Conservation (phyloP, 1,140 invertebrate species). For the Bombus pascuorum region DNA sequence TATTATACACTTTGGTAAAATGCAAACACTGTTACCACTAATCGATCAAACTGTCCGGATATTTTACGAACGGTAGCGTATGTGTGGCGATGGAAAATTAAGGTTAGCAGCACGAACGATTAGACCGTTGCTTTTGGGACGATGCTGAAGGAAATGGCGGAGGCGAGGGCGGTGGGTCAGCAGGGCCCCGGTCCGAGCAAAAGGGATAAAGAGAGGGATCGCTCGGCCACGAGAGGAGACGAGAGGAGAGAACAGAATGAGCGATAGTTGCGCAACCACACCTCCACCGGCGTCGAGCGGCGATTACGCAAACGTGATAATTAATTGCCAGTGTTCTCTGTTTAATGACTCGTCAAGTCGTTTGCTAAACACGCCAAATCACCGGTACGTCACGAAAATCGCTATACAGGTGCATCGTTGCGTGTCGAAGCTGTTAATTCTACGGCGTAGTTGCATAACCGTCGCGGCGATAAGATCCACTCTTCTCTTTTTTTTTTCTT, state of each 20-base stretch:
- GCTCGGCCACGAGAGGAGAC: constrained; percentile 18
- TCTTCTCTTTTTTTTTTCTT: neutral
- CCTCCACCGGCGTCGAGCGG: constrained; percentile 64
- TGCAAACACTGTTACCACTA: neutral
- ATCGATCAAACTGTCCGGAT: neutral
- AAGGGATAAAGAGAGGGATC: constrained; percentile 14
- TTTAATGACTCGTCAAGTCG: constrained; percentile 77
- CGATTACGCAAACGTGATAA: constrained; percentile 79
- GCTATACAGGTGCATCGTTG: constrained; percentile 73
- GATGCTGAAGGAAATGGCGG: constrained; percentile 17
- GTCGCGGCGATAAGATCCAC: neutral
- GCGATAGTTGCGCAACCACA: constrained; percentile 73
- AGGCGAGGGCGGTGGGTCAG: constrained; percentile 24
- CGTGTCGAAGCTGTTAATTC: constrained; percentile 72
- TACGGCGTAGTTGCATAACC: constrained; percentile 53
- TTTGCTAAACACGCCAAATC: constrained; percentile 77
- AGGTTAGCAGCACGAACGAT: constrained; percentile 48
- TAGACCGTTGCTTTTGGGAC: constrained; percentile 23
- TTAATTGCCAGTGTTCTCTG: constrained; percentile 78
- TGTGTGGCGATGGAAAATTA: constrained; percentile 40
- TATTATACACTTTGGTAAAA: neutral
- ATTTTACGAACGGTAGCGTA: neutral
- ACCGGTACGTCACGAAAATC: constrained; percentile 74
- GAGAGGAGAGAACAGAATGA: constrained; percentile 65
- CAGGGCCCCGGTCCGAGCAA: constrained; percentile 7